Base-by-base conservation (phyloP, 2,113 vertebrate genomes). In the Prunella himalayana region DNA sequence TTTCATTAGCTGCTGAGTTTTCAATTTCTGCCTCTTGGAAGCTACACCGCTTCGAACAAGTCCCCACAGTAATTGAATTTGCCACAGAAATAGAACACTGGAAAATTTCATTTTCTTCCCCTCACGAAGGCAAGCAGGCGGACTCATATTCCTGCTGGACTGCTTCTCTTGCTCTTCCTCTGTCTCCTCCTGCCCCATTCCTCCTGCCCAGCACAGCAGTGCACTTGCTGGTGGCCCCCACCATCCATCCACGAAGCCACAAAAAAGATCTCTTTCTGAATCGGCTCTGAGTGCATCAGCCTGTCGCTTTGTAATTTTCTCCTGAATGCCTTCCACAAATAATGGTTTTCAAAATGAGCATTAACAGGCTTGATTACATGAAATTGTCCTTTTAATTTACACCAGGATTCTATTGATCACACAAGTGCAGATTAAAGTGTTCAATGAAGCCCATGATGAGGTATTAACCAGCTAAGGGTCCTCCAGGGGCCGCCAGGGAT, bases 401-500 rank as follows among this genome's bases (percentile, higher is more conserved):
- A 99, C 98, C 98, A 98, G 98, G 98, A 98, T 98, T 97, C 98
- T 99, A 99, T 99, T 99, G 99, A 99, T 99, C 99, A 99, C 98
- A 98, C 98, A 98, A 99, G 99, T 98, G 99, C 99, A 99, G 99
- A 99, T 99, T 99, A 99, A 99, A 99, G 99, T 99, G 99, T 99
- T 99, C 99, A 99, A 99, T 99, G 99, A 99, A 99, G 99, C 99
- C 98, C 97, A 99, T 99, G 99, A 99, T 99, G 99, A 99, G 99
- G 99, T 99, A 99, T 99, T 99, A 99, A 99, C 97, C 99, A 98
- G 98, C 99, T 98, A 98, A 98, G 98, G 98, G 98, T 99, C 98
- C 99, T 98, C 97, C 96, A 97, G 98, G 98, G 99, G 96, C 94
- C 96, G 97, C 97, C 97, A 96, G 98, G 98, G 98, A 97, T 92